Conservation (phyloP, 1,140 invertebrate genomes). For the Bombus superbus region DNA sequence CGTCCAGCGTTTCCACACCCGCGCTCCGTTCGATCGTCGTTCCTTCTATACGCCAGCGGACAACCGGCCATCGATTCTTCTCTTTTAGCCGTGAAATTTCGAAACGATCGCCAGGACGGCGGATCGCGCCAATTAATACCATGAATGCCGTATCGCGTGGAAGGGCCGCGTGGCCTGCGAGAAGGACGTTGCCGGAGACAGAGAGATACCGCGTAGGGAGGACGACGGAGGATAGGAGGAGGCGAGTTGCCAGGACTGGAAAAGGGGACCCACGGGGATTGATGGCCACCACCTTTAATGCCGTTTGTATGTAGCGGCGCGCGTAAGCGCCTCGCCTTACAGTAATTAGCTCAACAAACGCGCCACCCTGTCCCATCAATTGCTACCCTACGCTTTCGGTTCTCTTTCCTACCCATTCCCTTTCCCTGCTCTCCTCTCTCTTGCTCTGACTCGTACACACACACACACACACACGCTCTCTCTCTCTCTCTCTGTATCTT, state of each 20-base stretch:
- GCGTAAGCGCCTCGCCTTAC: conserved; percentile 82
- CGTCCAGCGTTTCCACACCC: neutral
- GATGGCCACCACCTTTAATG: conserved; percentile 82
- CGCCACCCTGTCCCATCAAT: conserved; percentile 82
- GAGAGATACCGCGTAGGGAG: conserved; percentile 33
- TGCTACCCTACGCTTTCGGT: conserved; percentile 78
- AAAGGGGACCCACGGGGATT: conserved; percentile 76
- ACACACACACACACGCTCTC: neutral
- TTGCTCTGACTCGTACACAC: conserved; percentile 6
- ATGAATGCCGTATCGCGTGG: conserved; percentile 58
- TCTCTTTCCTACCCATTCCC: conserved; percentile 31
- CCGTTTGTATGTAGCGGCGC: conserved; percentile 82
- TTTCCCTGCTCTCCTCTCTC: neutral
- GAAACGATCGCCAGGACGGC: neutral
- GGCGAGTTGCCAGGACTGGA: conserved; percentile 71
- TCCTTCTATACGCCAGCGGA: neutral
- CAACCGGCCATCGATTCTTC: neutral
- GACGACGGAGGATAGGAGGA: conserved; percentile 37
- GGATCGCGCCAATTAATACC: conserved; percentile 74
- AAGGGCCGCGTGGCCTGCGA: conserved; percentile 19
- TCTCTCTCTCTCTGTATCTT: conserved; percentile 10
- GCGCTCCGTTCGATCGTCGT: neutral
- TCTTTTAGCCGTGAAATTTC: conserved; percentile 7
- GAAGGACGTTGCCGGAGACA: conserved; percentile 25
- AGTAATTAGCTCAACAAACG: conserved; percentile 83